Base-by-base conservation (phyloP, 2,797 vertebrate genomes). In the Masticophis lateralis region DNA sequence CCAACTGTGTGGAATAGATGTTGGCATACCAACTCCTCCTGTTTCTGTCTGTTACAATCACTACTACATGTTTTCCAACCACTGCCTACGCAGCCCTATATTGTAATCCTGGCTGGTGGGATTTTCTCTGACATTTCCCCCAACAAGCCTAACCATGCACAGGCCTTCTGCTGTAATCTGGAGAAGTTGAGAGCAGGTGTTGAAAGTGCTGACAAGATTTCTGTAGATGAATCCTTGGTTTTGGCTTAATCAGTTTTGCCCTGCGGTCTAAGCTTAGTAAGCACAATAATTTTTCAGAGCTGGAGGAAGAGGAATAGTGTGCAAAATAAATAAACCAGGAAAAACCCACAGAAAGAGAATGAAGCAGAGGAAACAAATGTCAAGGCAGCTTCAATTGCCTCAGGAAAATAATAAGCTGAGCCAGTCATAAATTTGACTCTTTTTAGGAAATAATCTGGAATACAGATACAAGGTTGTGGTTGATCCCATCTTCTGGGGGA, bases 301-400 rank as follows among this genome's bases (percentile, higher is more conserved):
- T 74, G 18, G 51, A 11, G 27, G 32, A 20, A 28, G 14, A 66
- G 0, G 13, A 11, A 89, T 32, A 57, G 88, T 18, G 0, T 37
- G 2, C 59, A 4, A 92, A 91, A 92, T 55, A 90, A 90, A 69
- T 55, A 66, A 94, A 47, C 27, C 87, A 93, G 51, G 91, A 69
- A 66, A 83, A 47, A 47, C 20, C 7, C 66, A 69, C n/a, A 79
- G 74, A 79, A 18, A 11, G 9, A 56, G 10, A 8, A 55, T 55
- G 5, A 87, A 93, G 87, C 28, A 28, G 79, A 91, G n/a, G 88
- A 94, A 88, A 4, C 22, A 0, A 0, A 60, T 53, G 2, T 13
- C 90, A 89, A 27, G 0, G 1, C 88, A 93, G 55, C 47, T 90
- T 32, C 22, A 27, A 61, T 32, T 74, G 18, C 86, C 55, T 90